Base-by-base conservation (phyloP, 2,797 vertebrate genomes). In the Luscinia luscinia region DNA sequence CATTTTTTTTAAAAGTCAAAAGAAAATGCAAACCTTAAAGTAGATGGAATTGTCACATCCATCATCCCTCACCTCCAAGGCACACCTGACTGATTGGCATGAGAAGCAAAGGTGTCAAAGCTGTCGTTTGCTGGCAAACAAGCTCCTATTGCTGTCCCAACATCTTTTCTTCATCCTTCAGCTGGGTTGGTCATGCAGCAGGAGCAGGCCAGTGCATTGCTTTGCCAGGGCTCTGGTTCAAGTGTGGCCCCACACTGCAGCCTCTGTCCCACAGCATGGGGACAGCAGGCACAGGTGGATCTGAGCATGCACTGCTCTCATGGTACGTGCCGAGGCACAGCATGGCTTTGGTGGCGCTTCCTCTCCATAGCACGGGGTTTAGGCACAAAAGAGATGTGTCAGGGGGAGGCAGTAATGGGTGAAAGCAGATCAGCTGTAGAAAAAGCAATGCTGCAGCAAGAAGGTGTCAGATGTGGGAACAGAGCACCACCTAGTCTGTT, bases 181-280 rank as follows among this genome's bases (percentile, higher is more conserved):
- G n/a, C 89, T 41, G 34, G 38, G 41, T 32, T 89, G 54, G 22
- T 58, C 17, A 1, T 83, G 62, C 64, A 91, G 61, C 70, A 90
- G 87, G 46, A 90, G 81, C 68, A 73, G 66, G 43, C 73, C 73
- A 48, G 40, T 27, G 63, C 62, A 11, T 17, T 43, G 52, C 62
- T 74, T 70, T 78, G 34, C 46, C 78, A 82, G 48, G 40, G 13
- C 23, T 77, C 69, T 55, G 41, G 14, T 46, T 34, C 17, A 49
- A 34, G 76, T 52, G 24, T 2, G 6, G 58, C 36, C 58, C 28
- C 1, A 0, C 9, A 1, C 10, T 34, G 19, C 27, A 34, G 52
- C 41, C 36, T 24, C 45, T 24, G 21, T 24, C 21, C 72, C 22
- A 8, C 0, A 1, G n/a, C 2, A 0, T 0, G 0, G 36, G 62